Conservation (phyloP, 1,140 invertebrate species). For the Nasonia vitripennis region DNA sequence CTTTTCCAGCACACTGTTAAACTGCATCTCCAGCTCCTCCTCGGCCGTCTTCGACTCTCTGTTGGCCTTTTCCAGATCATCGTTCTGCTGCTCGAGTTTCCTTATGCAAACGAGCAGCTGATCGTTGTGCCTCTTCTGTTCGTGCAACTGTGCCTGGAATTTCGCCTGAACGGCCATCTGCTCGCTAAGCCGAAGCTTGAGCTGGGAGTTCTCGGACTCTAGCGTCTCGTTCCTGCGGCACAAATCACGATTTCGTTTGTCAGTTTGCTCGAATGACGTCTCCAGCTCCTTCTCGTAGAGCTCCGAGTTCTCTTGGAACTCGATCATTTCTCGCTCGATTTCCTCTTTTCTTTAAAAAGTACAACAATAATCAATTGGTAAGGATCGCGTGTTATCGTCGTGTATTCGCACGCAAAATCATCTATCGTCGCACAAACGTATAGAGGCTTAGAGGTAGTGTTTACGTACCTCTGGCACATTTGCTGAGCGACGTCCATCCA, state of each 20-base stretch:
- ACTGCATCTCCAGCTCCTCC: constrained; percentile 92
- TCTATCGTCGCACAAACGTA: no score
- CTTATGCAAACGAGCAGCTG: constrained; percentile 90
- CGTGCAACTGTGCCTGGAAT: constrained; percentile 84
- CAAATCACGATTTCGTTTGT: constrained; percentile 90
- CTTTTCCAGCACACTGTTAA: constrained; percentile 96
- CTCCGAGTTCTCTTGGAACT: constrained; percentile 92
- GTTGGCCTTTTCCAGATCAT: constrained; percentile 96
- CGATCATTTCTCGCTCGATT: constrained; percentile 87
- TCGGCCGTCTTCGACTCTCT: constrained; percentile 93
- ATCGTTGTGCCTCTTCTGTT: constrained; percentile 88
- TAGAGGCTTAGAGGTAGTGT: neutral
- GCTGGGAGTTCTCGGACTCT: constrained; percentile 88
- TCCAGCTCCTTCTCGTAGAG: constrained; percentile 95
- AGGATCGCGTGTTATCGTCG: neutral
- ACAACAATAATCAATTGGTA: neutral
- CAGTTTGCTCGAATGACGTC: constrained; percentile 90
- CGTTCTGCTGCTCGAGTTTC: constrained; percentile 97
- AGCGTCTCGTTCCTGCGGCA: constrained; percentile 84
- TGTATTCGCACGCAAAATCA: no score
- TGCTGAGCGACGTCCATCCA: constrained; percentile 79
- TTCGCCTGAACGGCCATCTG: constrained; percentile 82
- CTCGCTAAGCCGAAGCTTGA: constrained; percentile 82
- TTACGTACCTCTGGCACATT: constrained; percentile 65
- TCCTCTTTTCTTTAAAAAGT: constrained; percentile 79